phyloP scores from a whole-genome alignment of 2,113 vertebrate species.

The Nettapus auritus region DNA sequence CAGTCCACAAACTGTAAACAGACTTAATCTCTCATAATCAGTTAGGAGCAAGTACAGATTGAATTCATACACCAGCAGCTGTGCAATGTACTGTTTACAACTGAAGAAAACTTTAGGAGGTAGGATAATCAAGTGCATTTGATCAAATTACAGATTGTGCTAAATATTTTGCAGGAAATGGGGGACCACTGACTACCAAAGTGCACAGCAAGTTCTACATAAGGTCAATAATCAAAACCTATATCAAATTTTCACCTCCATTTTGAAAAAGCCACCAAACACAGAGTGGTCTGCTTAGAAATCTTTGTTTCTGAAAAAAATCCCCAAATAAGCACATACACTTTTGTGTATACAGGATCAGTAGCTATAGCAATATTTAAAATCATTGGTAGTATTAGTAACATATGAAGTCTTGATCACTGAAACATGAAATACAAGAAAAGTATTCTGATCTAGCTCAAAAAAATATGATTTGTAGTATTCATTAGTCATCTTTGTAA shows the following conservation, averaged over 20 bases:
- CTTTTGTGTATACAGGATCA: neutral
- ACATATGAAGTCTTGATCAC: neutral
- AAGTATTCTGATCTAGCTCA: neutral
- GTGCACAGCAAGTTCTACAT: neutral
- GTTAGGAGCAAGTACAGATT: neutral
- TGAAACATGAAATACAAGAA: neutral
- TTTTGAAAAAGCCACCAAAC: neutral
- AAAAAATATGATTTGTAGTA: neutral
- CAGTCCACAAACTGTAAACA: neutral
- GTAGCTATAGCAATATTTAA: neutral
- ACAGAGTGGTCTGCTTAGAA: neutral
- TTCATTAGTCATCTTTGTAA: neutral
- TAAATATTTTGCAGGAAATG: neutral
- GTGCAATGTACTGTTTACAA: conserved; percentile 3
- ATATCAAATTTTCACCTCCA: neutral
- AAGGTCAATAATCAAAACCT: neutral
- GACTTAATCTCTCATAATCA: conserved; percentile 29
- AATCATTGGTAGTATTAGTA: neutral
- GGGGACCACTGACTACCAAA: neutral
- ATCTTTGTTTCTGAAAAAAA: neutral
- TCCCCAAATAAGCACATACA: neutral
- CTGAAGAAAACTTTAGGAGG: neutral
- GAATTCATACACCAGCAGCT: conserved; percentile 12
- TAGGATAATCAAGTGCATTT: neutral
- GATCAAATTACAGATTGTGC: neutral